phyloP scores from a whole-genome alignment of 2,113 vertebrate genomes.

The Dipodomys ordii region DNA sequence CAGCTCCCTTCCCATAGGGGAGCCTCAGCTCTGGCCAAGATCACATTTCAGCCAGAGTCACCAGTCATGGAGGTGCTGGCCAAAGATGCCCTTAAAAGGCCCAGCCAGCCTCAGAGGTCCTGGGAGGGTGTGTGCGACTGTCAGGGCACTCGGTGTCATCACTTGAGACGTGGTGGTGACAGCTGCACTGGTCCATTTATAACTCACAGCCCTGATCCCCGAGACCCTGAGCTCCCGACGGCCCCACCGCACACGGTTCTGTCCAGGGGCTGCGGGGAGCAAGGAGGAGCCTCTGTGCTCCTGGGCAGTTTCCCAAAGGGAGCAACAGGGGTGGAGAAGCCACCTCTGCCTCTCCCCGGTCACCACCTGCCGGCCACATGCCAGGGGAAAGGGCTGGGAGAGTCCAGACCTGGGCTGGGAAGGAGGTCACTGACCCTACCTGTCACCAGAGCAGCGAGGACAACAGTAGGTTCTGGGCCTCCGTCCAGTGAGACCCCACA shows the following conservation, averaged over 20 bases:
- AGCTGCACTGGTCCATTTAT: slow-evolving; percentile 26
- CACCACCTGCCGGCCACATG: too few relatives aligned
- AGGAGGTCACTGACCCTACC: neutral
- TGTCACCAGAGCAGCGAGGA: neutral
- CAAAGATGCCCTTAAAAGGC: slow-evolving; percentile 63
- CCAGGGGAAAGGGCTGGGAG: neutral
- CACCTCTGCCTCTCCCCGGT: neutral
- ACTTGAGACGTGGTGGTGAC: neutral
- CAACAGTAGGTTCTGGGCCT: neutral
- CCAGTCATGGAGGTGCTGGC: neutral
- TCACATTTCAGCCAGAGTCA: neutral
- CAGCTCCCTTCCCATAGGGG: neutral
- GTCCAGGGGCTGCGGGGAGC: neutral
- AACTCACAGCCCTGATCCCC: neutral
- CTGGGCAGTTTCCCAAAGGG: neutral
- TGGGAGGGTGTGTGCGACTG: neutral
- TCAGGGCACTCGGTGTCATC: neutral
- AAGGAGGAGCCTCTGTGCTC: neutral
- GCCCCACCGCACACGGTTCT: neutral
- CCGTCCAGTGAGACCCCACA: neutral
- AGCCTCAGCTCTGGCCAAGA: neutral
- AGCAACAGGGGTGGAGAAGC: neutral
- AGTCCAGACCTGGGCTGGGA: neutral
- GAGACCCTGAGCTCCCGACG: neutral
- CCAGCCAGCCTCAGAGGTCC: neutral